These are phyloP conservation scores for Chloropsis hardwickii DNA, from an alignment of 2,113 vertebrate genomes.

Conservation along the genomic window DNA sequence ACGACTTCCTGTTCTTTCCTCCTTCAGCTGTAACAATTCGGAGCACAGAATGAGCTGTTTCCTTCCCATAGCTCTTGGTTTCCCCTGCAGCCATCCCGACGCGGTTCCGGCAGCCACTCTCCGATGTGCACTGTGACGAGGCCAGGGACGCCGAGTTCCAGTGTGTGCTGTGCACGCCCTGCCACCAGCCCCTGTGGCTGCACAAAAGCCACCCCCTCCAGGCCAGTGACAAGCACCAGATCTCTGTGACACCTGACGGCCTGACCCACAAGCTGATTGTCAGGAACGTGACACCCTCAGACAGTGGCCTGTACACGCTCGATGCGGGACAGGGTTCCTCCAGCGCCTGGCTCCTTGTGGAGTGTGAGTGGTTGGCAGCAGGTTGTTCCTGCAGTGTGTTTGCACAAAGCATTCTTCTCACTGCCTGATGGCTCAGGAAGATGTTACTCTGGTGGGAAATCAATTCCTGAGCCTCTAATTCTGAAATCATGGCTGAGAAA, in stretches of 20 bases:
- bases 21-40: not conserved
- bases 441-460: not conserved
- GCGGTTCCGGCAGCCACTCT: slow-evolving; percentile 72
- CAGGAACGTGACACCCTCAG: slow-evolving; percentile 62
- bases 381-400: not conserved
- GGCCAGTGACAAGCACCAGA: slow-evolving; percentile 71
- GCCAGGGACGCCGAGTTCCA: slow-evolving; percentile 72
- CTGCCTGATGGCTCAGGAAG: not conserved
- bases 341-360: slow-evolving; percentile 83
- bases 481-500: not conserved
- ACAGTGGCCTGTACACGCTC: slow-evolving; percentile 82
- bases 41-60: not conserved
- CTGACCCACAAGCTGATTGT: slow-evolving; percentile 80
- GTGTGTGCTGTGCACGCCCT: slow-evolving; percentile 74
- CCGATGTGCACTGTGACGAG: slow-evolving; percentile 71
- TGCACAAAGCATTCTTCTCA: not conserved
- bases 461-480: not conserved
- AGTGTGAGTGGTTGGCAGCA: slow-evolving; percentile 69
- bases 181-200: slow-evolving; percentile 74
- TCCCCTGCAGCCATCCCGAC: slow-evolving; percentile 72
- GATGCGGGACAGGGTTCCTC: slow-evolving; percentile 72
- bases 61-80: not conserved
- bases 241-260: slow-evolving; percentile 73
- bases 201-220: slow-evolving; percentile 69
- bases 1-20: too few relatives aligned